Percentiles rank a stretch among this genome's conserved stretches.
Evolutionary conservation across 2,888 invertebrate species (phyloP).

Genomic region (Agrochola macilenta): DNA sequence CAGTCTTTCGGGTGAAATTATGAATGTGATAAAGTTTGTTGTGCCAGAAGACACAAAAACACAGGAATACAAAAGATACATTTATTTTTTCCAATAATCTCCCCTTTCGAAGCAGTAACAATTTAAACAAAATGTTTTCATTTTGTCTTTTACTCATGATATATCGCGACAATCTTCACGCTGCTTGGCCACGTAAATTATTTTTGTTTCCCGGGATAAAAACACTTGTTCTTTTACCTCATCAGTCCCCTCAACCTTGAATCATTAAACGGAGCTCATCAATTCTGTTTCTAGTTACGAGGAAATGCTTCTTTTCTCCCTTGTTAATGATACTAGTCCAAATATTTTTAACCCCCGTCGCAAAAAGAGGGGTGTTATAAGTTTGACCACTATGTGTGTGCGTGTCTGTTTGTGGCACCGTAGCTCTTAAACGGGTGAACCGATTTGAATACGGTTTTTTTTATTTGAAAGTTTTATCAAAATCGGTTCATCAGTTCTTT

Average conservation of each 20-base stretch:
- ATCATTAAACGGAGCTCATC: conserved; percentile 16
- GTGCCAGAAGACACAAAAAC: background rate
- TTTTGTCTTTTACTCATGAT: background rate
- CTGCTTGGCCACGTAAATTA: background rate
- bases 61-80: background rate
- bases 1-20: too few species aligned
- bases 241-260: conserved; percentile 6
- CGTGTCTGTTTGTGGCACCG: too few species aligned
- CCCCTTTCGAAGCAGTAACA: background rate
- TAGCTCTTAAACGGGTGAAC: too few species aligned
- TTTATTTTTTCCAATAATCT: background rate
- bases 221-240: background rate
- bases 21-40: too few species aligned
- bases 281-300: background rate
- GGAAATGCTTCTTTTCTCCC: too few species aligned
- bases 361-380: too few species aligned
- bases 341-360: too few species aligned
- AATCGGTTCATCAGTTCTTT: too few species aligned
- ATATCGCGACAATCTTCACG: background rate
- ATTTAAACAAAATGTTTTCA: background rate
- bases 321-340: too few species aligned
- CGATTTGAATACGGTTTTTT: too few species aligned
- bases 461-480: too few species aligned
- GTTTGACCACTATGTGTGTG: too few species aligned
- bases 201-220: background rate